Evolutionary conservation across 1,140 invertebrate species (phyloP), one percentile per base, ranked within the genome.

Genomic region (Acyrthosiphon pisum): DNA sequence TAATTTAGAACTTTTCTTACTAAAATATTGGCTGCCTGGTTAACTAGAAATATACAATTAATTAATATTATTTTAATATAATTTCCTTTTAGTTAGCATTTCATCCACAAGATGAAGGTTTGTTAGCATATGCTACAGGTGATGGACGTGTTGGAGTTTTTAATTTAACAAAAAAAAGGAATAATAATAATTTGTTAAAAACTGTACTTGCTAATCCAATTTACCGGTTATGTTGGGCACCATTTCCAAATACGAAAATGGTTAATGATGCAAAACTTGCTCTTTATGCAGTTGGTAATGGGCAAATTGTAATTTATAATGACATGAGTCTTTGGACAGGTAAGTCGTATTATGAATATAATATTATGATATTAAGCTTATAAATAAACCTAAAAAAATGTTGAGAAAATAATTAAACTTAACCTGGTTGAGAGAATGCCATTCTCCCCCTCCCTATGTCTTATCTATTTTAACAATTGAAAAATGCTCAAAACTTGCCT

Each of bases 81-180:
- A 46, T 93, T 91, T 94, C 92, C 20, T 94, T 94, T 87, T 90
- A 96, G 96, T 94, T 97, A 41, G 96, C 96, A 22, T 98, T 97
- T 97, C 97, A 98, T 96, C 97, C 97, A 8, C 95, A 95, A 22
- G 96, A 96, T 94, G 98, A 98, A 95, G 96, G 96, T 94, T 93
- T 96, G 18, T 94, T 98, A 37, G 97, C 97, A 7, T 98, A 96
- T 95, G 97, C 96, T 30, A 98, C 97, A 87, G 96, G 96, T 37
- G 97, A 98, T 95, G 97, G 97, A 22, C 95, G 96, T 94, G 96
- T 97, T 81, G 96, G 96, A 30, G 94, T 96, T 14, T 95, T 95
- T 93, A 95, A 96, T 91, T 37, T 94, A 89, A 94, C 94, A 30
- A 94, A 94, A 86, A 93, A 94, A 76, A 94, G 94, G 86, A 96